phyloP scores from a whole-genome alignment of 2,888 invertebrate genomes.

The Macrophya annulata region DNA sequence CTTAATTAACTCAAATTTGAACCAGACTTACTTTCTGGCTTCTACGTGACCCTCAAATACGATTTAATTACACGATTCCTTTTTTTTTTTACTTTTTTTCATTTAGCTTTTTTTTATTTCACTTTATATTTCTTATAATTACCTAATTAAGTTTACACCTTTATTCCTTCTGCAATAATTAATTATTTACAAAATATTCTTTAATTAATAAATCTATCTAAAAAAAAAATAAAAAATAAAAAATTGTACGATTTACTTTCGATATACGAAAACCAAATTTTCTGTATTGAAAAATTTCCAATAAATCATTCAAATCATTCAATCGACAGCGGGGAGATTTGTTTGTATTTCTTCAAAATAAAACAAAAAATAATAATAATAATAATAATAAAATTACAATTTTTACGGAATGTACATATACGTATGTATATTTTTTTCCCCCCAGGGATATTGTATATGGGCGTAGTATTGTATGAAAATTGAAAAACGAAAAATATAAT shows the following conservation, averaged over 20 bases:
- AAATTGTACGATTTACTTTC: background rate
- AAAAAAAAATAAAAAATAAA: no score
- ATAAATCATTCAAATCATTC: background rate
- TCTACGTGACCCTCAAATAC: slow-evolving; percentile 1
- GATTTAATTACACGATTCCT: slow-evolving; percentile 3
- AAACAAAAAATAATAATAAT: background rate
- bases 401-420: no score
- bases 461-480: background rate
- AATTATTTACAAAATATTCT: no score
- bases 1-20: background rate
- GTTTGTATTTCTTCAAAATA: background rate
- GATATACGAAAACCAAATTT: background rate
- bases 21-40: background rate
- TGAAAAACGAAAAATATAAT: background rate
- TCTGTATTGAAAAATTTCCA: background rate
- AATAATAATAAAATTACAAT: background rate
- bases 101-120: no score
- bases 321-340: background rate
- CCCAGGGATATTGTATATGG: background rate
- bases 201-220: background rate
- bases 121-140: background rate
- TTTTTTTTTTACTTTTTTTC: background rate
- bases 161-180: background rate
- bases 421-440: background rate
- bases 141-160: background rate